Base-by-base conservation (phyloP, 2,888 invertebrate genomes). In the Mimas tiliae region DNA sequence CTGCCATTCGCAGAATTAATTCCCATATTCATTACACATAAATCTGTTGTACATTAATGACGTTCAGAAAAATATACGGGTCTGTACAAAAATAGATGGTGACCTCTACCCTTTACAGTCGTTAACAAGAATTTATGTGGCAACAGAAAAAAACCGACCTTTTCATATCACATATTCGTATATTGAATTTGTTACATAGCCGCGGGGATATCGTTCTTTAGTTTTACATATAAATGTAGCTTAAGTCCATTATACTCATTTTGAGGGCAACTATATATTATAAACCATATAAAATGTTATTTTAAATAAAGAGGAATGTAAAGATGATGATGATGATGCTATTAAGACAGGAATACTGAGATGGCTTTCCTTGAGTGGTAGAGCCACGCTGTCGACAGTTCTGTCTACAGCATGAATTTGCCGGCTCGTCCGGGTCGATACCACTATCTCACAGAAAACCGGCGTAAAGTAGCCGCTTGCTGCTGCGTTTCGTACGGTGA, bases 81-180 rank as follows among this genome's bases (percentile, higher is more conserved):
- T 69, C 55, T 63, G 70, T 73, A 69, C 70, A 74, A 72, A 72
- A 72, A 72, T 72, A 70, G 70, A 70, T 71, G 27, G 68, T 70
- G 70, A 69, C 75, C 72, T 74, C 72, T 72, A 67, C 70, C 67
- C 68, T 70, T 70, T 72, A 69, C 75, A 77, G 72, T 81, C 83
- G 83, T 85, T 85, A 82, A 78, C 79, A 77, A 83, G 82, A 86
- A 87, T 87, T 85, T 85, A 82, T 84, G 82, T 70, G 73, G 64
- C 65, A 47, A 21, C 65, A 53, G 58, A 48, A 34, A 47, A 45
- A 65, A 64, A 65, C 19, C 21, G 38, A 12, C 47, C 48, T 9
- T 53, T 65, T 48, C 48, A 58, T 47, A 55, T 34, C 48, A 48
- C 55, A 65, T 67, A 65, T 52, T 65, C 27, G 62, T 55, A 65